These are phyloP conservation scores for Heliconius melpomene DNA, from an alignment of 1,140 invertebrate species.

Conservation along the genomic window DNA sequence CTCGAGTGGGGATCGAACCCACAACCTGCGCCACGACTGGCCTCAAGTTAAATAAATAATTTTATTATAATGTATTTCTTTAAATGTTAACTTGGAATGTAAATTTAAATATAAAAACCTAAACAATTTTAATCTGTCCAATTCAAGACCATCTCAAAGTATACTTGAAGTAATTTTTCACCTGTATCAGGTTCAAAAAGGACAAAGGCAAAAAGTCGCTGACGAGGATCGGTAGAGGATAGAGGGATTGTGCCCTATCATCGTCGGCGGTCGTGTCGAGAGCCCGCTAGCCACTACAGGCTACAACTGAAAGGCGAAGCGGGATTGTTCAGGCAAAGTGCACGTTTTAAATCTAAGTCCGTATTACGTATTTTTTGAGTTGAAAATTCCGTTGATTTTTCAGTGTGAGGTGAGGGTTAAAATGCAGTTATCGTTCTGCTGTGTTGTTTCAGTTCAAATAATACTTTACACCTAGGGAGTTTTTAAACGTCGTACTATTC, in stretches of 20 bases:
- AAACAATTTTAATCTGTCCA: constrained; percentile 3
- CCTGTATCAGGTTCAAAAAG: constrained; percentile 36
- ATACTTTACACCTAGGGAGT: not conserved
- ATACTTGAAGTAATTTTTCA: constrained; percentile 22
- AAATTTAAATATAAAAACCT: not conserved
- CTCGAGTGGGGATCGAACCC: too few relatives aligned
- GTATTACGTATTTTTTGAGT: constrained; percentile 30
- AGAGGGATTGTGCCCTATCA: constrained; percentile 43
- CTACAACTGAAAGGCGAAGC: constrained; percentile 36
- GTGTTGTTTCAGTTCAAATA: not conserved
- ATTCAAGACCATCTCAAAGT: not conserved
- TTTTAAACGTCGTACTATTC: not conserved
- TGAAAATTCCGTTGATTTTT: constrained; percentile 21
- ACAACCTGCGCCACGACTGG: too few relatives aligned
- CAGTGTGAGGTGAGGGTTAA: not conserved
- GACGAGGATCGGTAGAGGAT: constrained; percentile 33
- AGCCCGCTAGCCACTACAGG: constrained; percentile 34
- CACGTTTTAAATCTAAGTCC: constrained; percentile 37
- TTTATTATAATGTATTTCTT: not conserved
- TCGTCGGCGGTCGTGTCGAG: constrained; percentile 35
- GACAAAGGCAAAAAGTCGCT: constrained; percentile 41
- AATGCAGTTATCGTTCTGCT: not conserved
- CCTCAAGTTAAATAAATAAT: too few relatives aligned
- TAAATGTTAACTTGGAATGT: not conserved
- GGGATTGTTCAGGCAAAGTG: constrained; percentile 38